phyloP scores from a whole-genome alignment of 2,888 invertebrate genomes.

The Lepas anatifera region DNA sequence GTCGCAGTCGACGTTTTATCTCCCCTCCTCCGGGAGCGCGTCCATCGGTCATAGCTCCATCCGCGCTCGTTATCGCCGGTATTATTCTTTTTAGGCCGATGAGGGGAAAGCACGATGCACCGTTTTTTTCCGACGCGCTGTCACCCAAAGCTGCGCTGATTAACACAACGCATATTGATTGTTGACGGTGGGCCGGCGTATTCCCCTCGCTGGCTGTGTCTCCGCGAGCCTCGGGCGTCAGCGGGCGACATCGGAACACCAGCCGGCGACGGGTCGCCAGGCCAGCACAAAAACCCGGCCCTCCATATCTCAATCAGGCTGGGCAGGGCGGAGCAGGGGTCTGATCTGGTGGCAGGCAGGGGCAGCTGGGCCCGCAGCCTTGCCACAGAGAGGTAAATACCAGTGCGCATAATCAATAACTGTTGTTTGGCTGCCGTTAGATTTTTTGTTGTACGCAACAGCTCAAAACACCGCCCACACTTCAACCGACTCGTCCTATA shows the following conservation, averaged over 20 bases:
- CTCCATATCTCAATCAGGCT: background rate
- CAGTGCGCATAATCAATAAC: too few relatives aligned
- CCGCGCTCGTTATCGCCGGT: background rate
- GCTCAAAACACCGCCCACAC: too few relatives aligned
- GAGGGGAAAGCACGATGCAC: background rate
- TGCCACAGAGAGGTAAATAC: too few relatives aligned
- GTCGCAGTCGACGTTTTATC: background rate
- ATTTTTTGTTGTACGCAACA: too few relatives aligned
- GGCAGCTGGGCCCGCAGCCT: too few relatives aligned
- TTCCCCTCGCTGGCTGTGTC: too few relatives aligned
- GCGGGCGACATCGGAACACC: background rate
- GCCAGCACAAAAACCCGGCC: background rate
- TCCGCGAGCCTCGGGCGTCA: background rate
- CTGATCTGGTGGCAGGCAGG: too few relatives aligned
- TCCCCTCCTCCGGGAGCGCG: background rate
- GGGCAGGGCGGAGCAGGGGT: background rate
- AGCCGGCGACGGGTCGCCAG: background rate
- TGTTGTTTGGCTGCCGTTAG: too few relatives aligned
- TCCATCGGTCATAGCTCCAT: constrained; percentile 4
- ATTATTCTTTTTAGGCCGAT: constrained; percentile 10
- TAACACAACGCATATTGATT: constrained; percentile 8
- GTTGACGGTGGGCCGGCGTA: too few relatives aligned
- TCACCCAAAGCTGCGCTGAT: constrained; percentile 9
- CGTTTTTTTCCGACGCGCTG: background rate
- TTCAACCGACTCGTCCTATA: too few relatives aligned